Base-by-base conservation (phyloP, 1,140 invertebrate species). In the Drosophila littoralis region DNA sequence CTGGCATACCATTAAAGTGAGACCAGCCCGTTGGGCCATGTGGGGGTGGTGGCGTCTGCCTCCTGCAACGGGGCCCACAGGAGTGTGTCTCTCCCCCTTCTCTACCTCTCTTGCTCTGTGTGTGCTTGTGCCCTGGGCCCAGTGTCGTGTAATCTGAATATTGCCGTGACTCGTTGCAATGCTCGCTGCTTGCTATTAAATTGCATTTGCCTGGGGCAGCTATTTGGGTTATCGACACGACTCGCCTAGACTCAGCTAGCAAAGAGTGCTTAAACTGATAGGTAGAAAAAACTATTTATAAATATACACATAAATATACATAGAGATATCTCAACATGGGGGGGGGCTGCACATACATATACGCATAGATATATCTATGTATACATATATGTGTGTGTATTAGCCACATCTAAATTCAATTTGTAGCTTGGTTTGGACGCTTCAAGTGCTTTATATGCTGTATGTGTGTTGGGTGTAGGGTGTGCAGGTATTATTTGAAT, bases 141-240 rank as follows among this genome's bases (percentile, higher is more conserved):
- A 10, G 40, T 82, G 76, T 81, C 71, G 83, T 86, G 75, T 86
- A 85, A 86, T 86, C 75, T 86, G 75, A 85, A 88, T 85, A 88
- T 86, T 79, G 82, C 79, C 83, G 82, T 88, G 81, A 84, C 77
- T 77, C 69, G 63, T 54, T 67, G 73, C 81, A 81, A 63, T 55
- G 57, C 32, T 38, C 38, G n/a, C 42, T 66, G 46, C 40, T 75
- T 33, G 51, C 66, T 51, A 71, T 77, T 81, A 82, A 82, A 81
- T 75, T 81, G 78, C 80, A 82, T 68, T 82, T 81, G 75, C 75
- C 67, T 35, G 7, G 42, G 51, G 63, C 68, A 40, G 63, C 75
- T 84, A 78, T 78, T 86, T 85, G 78, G 78, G 82, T 85, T 86
- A 85, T 86, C 78, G 81, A 81, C 78, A 59, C 63, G 38, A 65